Conservation (phyloP, 2,888 invertebrate species). For the Tinea trinotella region DNA sequence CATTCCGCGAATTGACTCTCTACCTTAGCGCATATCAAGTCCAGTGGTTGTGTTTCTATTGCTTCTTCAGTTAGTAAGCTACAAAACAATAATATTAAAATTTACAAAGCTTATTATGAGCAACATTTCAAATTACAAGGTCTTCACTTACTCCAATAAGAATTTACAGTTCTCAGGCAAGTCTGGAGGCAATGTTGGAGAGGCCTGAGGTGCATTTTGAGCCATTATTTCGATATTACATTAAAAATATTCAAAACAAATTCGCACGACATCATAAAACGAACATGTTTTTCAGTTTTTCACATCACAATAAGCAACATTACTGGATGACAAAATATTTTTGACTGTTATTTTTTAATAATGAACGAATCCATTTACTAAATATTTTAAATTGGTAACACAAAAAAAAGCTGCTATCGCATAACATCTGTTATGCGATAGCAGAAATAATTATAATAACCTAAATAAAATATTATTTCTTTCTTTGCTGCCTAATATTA, state of each 20-base stretch:
- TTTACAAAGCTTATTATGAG: constrained; percentile 15
- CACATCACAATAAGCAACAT: not conserved
- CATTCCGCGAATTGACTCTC: constrained; percentile 84
- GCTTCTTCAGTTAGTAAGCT: constrained; percentile 82
- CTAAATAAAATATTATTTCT: no score
- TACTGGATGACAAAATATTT: not conserved
- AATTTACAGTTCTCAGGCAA: constrained; percentile 60
- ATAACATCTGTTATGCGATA: not conserved
- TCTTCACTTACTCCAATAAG: constrained; percentile 55
- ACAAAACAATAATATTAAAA: constrained; percentile 34
- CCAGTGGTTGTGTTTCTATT: constrained; percentile 81
- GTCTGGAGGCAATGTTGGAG: not conserved
- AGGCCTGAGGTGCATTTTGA: not conserved
- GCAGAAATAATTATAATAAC: not conserved
- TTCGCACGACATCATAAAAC: not conserved
- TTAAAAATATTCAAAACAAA: not conserved
- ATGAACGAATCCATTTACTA: not conserved
- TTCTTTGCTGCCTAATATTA: no score
- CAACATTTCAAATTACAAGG: not conserved
- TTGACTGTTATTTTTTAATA: not conserved
- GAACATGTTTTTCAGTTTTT: constrained; percentile 10
- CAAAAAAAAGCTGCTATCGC: not conserved
- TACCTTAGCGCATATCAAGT: constrained; percentile 81
- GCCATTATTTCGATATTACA: constrained; percentile 4
- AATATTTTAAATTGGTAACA: not conserved